Evolutionary conservation across 2,797 vertebrate genomes (phyloP), one percentile per base, ranked within the genome.

Genomic region (Eulemur coronatus): DNA sequence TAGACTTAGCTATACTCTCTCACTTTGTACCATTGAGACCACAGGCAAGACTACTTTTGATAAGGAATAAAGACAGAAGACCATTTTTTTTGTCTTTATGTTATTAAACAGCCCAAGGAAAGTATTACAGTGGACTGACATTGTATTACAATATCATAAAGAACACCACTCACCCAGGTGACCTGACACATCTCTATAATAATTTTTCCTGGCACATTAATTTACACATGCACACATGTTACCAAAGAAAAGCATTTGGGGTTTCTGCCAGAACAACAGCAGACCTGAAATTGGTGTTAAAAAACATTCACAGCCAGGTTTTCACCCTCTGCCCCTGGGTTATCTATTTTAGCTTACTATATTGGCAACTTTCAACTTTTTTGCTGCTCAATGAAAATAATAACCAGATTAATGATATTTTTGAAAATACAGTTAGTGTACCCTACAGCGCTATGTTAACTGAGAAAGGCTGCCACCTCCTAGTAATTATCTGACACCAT

Each of bases 341-440:
- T 57, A 38, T 46, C 55, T 67, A 57, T 65, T 85, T 82, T n/a
- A 63, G 13, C 43, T 69, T 46, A 84, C 15, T 38, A 28, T 26
- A 17, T 52, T 46, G 65, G 46, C 52, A 96, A 94, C 38, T 72
- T 94, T 73, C 67, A 33, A 72, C 55, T 89, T 97, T 90, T 97
- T 92, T 94, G 67, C 41, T 91, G 24, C 35, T 78, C 72, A 91
- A 1, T 57, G 69, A 91, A 94, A 89, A 89, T 55, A 84, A 67
- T 52, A 65, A 94, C 67, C 41, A 89, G 59, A 12, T 79, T 75
- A 57, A 28, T 89, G 30, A 30, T 50, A 57, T 59, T 59, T 59
- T 4, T 26, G 79, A 57, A 81, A 72, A 63, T 4, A 67, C 2
- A 48, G 10, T 35, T 14, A 3, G 35, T 55, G 10, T 72, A 91